Conservation (phyloP, 2,797 vertebrate genomes). For the Eurystomus glaucurus region DNA sequence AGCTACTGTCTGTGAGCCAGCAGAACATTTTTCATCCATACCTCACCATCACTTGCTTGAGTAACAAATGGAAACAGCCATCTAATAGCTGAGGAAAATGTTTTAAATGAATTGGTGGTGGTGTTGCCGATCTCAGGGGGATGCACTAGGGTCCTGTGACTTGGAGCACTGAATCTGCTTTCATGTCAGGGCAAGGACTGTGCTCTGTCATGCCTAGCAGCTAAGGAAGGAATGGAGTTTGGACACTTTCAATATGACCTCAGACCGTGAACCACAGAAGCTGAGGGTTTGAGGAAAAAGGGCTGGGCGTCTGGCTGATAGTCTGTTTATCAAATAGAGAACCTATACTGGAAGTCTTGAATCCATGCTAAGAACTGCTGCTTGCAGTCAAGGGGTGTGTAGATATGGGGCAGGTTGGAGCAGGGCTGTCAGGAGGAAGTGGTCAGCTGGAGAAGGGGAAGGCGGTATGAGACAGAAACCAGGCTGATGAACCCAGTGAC, state of each 20-base stretch:
- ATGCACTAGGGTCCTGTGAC: not conserved
- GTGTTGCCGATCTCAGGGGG: not conserved
- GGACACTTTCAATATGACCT: not conserved
- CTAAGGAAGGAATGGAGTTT: not conserved
- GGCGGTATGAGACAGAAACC: not conserved
- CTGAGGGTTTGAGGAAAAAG: not conserved
- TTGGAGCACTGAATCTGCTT: not conserved
- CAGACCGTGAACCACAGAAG: not conserved
- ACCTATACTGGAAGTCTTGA: accelerated
- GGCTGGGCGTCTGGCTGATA: not conserved
- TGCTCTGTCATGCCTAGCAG: not conserved
- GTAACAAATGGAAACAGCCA: not conserved
- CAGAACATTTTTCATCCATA: not conserved
- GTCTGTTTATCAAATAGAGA: not conserved
- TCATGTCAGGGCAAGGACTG: not conserved
- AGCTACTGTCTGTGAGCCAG: not conserved
- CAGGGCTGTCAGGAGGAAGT: not conserved
- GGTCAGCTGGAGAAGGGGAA: not conserved
- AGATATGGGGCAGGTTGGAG: not conserved
- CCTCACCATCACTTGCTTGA: not conserved
- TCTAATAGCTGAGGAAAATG: not conserved
- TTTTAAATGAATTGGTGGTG: not conserved
- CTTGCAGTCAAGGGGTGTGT: not conserved
- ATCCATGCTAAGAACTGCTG: not conserved
- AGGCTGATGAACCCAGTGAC: not conserved